Evolutionary conservation across 2,888 invertebrate genomes (phyloP).

Genomic region (Drosophila pseudotakahashii): DNA sequence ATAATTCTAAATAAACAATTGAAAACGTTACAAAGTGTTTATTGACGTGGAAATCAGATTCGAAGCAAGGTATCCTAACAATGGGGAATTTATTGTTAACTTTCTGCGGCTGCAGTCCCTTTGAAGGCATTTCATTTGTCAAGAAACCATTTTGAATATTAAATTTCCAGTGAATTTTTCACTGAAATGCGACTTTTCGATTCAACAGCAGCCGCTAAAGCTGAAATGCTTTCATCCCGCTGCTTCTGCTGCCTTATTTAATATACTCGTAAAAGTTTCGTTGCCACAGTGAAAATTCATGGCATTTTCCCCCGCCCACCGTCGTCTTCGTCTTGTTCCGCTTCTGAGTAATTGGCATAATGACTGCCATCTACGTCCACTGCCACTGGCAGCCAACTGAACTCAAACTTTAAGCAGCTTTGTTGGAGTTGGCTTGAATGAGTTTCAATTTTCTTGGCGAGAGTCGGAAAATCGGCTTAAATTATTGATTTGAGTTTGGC

Average conservation of each 20-base stretch:
- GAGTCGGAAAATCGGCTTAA: constrained; percentile 13
- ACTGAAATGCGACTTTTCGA: constrained; percentile 10
- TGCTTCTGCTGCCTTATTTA: constrained; percentile 29
- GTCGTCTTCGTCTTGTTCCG: background rate
- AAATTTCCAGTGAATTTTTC: constrained; percentile 5
- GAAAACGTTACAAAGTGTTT: constrained; percentile 16
- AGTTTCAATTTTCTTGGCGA: constrained; percentile 1
- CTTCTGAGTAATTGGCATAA: constrained; percentile 38
- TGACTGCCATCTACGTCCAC: constrained; percentile 15
- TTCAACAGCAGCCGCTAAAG: constrained; percentile 8
- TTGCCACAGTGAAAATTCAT: constrained; percentile 43
- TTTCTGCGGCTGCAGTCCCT: background rate
- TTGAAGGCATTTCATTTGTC: constrained; percentile 9
- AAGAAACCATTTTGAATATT: constrained; percentile 17
- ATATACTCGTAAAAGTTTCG: constrained; percentile 47
- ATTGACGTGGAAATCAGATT: constrained; percentile 20
- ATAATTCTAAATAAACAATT: constrained; percentile 1
- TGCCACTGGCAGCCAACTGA: constrained; percentile 14
- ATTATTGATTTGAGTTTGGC: constrained; percentile 20
- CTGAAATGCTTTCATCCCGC: constrained; percentile 23
- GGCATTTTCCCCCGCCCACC: background rate
- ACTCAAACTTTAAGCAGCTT: constrained; percentile 30
- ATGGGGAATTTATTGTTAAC: constrained; percentile 19
- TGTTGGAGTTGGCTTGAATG: background rate
- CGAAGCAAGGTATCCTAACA: constrained; percentile 4